Conservation (phyloP, 2,797 vertebrate genomes). For the Peromyscus eremicus region DNA sequence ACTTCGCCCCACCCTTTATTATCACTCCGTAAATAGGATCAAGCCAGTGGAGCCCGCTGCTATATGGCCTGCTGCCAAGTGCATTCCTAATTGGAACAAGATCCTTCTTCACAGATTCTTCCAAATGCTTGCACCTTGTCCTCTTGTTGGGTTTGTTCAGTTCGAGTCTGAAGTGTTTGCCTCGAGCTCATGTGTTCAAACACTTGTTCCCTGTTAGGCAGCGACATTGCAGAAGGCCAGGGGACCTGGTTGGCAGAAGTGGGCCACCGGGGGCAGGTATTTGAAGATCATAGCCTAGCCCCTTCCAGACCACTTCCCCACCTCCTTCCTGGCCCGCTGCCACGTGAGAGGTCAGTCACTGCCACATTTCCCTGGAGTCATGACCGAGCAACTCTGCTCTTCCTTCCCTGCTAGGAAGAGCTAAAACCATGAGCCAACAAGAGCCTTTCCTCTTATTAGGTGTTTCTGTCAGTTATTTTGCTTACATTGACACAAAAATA, state of each 20-base stretch:
- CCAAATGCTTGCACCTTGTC: background rate
- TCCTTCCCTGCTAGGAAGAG: background rate
- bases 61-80: background rate
- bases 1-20: background rate
- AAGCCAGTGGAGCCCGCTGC: background rate
- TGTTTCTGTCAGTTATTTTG: background rate
- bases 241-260: background rate
- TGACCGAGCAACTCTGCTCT: background rate
- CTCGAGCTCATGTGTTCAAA: background rate
- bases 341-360: background rate
- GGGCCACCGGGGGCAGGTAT: background rate
- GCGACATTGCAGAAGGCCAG: background rate
- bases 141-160: background rate
- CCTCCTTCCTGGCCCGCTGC: no score
- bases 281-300: background rate
- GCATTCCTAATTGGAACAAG: conserved; percentile 11
- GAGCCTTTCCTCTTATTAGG: background rate
- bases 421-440: background rate
- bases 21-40: background rate
- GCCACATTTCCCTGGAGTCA: background rate
- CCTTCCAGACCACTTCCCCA: background rate
- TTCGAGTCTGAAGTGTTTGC: background rate
- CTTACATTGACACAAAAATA: background rate
- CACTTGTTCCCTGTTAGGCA: background rate
- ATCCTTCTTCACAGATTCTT: background rate